A percentile compares a stretch with the other conserved stretches of the same genome.
phyloP scores from a whole-genome alignment of 2,888 invertebrate species.

The Andrena camellia region DNA sequence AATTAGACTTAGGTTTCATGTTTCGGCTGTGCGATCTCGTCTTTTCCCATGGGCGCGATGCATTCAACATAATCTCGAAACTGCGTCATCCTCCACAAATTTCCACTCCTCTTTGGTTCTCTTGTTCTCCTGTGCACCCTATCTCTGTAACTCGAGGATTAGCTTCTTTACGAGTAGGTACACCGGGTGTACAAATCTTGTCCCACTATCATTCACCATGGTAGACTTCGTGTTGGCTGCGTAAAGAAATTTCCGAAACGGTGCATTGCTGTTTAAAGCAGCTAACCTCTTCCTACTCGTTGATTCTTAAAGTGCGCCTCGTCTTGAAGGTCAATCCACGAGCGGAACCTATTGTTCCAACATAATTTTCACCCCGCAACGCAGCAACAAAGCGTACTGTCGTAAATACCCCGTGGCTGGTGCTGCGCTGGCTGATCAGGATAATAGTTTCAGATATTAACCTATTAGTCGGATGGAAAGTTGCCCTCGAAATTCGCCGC shows the following conservation, averaged over 20 bases:
- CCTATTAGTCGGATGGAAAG: not conserved
- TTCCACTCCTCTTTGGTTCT: not conserved
- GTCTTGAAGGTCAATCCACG: not conserved
- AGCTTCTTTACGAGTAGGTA: too few species aligned
- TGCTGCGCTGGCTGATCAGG: slow-evolving; percentile 10
- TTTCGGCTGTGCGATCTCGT: slow-evolving; percentile 44
- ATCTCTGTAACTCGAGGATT: slow-evolving; percentile 21
- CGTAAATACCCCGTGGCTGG: slow-evolving; percentile 22
- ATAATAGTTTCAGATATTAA: slow-evolving; percentile 29
- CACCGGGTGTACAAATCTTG: too few species aligned
- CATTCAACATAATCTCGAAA: slow-evolving; percentile 64
- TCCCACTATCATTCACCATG: too few species aligned
- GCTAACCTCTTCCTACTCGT: too few species aligned
- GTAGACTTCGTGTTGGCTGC: too few species aligned
- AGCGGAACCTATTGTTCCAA: not conserved
- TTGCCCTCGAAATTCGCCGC: not conserved
- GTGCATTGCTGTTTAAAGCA: too few species aligned
- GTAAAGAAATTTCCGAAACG: too few species aligned
- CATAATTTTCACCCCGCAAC: not conserved
- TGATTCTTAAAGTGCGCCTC: too few species aligned
- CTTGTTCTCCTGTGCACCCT: not conserved
- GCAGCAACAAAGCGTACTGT: not conserved
- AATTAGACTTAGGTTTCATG: slow-evolving; percentile 67
- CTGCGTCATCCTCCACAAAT: slow-evolving; percentile 38
- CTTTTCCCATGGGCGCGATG: slow-evolving; percentile 60